Evolutionary conservation across 2,113 vertebrate species (phyloP).

Genomic region (Solenodon paradoxus): DNA sequence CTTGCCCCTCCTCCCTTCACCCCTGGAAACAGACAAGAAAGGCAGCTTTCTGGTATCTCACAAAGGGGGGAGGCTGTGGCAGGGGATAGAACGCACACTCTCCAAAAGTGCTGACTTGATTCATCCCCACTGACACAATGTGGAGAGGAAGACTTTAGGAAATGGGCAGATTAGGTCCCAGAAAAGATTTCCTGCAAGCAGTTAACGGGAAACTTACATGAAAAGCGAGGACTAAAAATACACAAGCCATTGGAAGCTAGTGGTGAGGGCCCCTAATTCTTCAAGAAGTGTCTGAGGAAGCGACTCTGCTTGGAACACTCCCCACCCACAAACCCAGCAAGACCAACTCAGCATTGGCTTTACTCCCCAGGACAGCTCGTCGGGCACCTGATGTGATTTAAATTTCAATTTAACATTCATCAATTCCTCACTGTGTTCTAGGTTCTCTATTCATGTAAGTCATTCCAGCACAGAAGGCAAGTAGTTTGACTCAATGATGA

Average conservation of each 20-base stretch:
- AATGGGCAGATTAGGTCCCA: slow-evolving; percentile 72
- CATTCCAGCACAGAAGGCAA: background rate
- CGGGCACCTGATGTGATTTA: background rate
- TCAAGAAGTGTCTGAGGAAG: slow-evolving; percentile 42
- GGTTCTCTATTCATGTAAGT: background rate
- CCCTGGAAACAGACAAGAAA: slow-evolving; percentile 61
- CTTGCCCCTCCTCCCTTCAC: slow-evolving; percentile 3
- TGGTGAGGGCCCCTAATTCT: background rate
- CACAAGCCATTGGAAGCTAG: slow-evolving; percentile 32
- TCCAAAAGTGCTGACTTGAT: slow-evolving; percentile 69
- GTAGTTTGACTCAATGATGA: background rate
- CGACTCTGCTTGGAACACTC: background rate
- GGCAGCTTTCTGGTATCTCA: slow-evolving; percentile 62
- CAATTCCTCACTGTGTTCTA: background rate
- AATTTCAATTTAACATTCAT: background rate
- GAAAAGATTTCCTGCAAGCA: slow-evolving; percentile 78
- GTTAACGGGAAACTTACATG: slow-evolving; percentile 75
- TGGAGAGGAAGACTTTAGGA: slow-evolving; percentile 72
- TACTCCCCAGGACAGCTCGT: background rate
- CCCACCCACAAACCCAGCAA: background rate
- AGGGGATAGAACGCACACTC: slow-evolving; percentile 41
- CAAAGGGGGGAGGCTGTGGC: background rate
- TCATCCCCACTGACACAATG: slow-evolving; percentile 71
- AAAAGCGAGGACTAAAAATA: slow-evolving; percentile 75
- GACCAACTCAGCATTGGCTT: background rate